Evolutionary conservation across 2,797 vertebrate species (phyloP).

Genomic region (Anniella stebbinsi): DNA sequence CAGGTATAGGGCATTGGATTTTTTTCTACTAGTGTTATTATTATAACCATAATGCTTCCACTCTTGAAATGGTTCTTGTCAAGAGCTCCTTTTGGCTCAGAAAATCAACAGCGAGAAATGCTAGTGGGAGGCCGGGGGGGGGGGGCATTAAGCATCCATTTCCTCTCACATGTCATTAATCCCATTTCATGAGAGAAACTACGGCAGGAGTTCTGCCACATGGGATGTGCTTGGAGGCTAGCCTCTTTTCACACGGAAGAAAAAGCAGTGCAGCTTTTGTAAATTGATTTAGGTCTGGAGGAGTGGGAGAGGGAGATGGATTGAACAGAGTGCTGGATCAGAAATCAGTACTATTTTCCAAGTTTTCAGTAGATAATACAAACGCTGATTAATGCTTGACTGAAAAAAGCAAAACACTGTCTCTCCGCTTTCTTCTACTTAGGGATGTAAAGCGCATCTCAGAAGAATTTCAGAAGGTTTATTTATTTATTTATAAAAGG

Average conservation of each 20-base stretch:
- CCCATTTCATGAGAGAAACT: slow-evolving; percentile 27
- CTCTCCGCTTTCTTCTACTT: not conserved
- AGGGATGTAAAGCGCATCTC: slow-evolving; percentile 21
- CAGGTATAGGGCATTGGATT: not conserved
- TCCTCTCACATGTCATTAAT: slow-evolving; percentile 30
- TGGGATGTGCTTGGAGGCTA: not conserved
- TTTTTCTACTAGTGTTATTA: not conserved
- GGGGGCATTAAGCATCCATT: not conserved
- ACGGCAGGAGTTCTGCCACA: slow-evolving; percentile 39
- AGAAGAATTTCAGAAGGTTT: not conserved
- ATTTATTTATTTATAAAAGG: slow-evolving; percentile 19
- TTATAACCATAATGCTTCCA: not conserved
- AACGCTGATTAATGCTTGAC: slow-evolving; percentile 34
- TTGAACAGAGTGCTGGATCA: slow-evolving; percentile 51
- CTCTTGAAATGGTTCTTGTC: not conserved
- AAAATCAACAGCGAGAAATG: not conserved
- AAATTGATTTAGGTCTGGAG: slow-evolving; percentile 63
- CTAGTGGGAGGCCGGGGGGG: slow-evolving; percentile 5
- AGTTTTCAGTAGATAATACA: slow-evolving; percentile 1
- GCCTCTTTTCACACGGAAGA: slow-evolving; percentile 43
- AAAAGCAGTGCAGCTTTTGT: slow-evolving; percentile 54
- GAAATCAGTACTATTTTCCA: slow-evolving; percentile 36
- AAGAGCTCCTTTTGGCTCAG: not conserved
- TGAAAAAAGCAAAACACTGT: slow-evolving; percentile 52
- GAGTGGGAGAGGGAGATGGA: slow-evolving; percentile 45